A percentile compares a stretch with the other conserved stretches of the same genome.
Evolutionary conservation across 1,140 invertebrate species (phyloP).

Genomic region (Trachymyrmex cornetzi): DNA sequence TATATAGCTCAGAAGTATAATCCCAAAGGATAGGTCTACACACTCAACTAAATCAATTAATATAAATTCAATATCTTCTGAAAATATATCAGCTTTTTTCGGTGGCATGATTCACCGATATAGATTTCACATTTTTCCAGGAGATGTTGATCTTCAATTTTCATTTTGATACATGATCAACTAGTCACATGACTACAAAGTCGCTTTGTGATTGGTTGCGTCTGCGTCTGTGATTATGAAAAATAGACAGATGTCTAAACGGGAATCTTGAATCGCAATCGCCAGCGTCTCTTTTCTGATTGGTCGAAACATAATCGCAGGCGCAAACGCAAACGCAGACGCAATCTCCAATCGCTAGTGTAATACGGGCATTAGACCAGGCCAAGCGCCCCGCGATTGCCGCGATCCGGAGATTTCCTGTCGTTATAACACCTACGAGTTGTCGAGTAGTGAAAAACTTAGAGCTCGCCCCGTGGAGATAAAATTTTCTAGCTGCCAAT

Average conservation of each 20-base stretch:
- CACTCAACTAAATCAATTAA: not conserved
- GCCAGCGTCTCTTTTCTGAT: not conserved
- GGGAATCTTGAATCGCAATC: not conserved
- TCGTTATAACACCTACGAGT: no score
- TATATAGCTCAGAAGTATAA: not conserved
- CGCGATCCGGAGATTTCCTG: no score
- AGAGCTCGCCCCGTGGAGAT: no score
- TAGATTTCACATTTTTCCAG: no score
- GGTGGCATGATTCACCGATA: not conserved
- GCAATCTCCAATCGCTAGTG: no score
- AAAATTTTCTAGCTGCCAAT: no score
- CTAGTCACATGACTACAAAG: no score
- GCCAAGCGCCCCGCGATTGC: no score
- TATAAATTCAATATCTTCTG: not conserved
- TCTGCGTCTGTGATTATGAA: not conserved
- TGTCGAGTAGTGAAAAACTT: no score
- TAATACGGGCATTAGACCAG: no score
- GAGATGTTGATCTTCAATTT: no score
- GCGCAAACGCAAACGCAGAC: not conserved
- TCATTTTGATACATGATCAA: no score
- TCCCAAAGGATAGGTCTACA: not conserved
- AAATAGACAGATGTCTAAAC: conserved; percentile 10
- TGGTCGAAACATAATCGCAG: not conserved
- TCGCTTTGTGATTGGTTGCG: not conserved
- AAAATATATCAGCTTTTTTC: not conserved